Evolutionary conservation across 2,888 invertebrate genomes (phyloP), one percentile per base, ranked within the genome.

Genomic region (Tachystola acroxantha): DNA sequence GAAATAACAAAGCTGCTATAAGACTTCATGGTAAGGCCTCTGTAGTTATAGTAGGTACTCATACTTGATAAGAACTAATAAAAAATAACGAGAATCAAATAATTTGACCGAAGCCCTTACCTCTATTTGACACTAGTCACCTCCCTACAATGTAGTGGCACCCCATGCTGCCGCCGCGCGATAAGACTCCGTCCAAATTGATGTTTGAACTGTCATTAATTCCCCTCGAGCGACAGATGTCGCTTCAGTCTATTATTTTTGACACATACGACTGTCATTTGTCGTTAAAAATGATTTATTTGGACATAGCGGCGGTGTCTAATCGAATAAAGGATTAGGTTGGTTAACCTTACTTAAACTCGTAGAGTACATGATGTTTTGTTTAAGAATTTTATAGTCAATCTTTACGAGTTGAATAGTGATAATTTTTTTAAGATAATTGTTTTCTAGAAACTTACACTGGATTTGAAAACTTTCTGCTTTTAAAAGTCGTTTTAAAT

Each of bases 131-230:
- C 16, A 47, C 38, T 43, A 48, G 24, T n/a, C 7, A 9, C 22
- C 22, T 22, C 22, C 6, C 7, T 50, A 62, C 57, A 64, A 59
- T 64, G 67, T 62, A 61, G 63, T 51, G 55, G 51, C 65, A 63
- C 79, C 79, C 74, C 57, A 60, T 56, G 46, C 79, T 77, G 81
- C 60, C 48, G 40, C 53, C 43, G 27, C 32, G 59, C 74, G 82
- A 82, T 84, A 85, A 82, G 76, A 73, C 64, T 58, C 59, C 60
- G 46, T 46, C 73, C 56, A 74, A 81, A 81, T 82, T 77, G 81
- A 77, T 82, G 80, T 85, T 85, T 84, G 80, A 84, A 82, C 75
- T 75, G 71, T 73, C 80, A 84, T 84, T 84, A 84, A 81, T 77
- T 72, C 75, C 66, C 66, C 53, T 42, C 33, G 65, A 52, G 48